These are phyloP conservation scores for Cardiocondyla obscurior DNA, from an alignment of 1,140 invertebrate genomes.

Conservation along the genomic window DNA sequence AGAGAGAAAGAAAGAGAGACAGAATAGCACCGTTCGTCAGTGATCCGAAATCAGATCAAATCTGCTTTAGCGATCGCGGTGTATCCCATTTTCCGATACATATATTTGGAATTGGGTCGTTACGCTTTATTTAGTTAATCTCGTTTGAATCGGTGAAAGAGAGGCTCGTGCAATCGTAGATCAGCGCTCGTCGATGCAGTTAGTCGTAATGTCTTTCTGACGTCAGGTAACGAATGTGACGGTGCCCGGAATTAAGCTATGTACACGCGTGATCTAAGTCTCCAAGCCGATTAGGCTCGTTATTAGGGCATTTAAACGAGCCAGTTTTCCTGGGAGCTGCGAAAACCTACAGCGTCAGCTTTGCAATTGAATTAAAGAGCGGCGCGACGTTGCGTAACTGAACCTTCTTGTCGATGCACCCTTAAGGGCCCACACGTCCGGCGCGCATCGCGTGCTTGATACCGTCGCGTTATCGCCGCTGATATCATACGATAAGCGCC, in stretches of 20 bases:
- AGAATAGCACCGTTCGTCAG: not conserved
- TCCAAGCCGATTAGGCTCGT: conserved; percentile 40
- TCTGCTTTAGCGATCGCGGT: conserved; percentile 3
- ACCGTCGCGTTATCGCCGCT: no score
- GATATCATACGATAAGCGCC: no score
- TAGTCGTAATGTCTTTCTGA: conserved; percentile 45
- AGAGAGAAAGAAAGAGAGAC: no score
- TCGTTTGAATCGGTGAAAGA: conserved; percentile 5
- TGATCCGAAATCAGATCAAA: conserved; percentile 36
- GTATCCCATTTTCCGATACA: conserved; percentile 50
- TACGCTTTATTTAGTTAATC: conserved; percentile 59
- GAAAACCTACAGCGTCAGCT: not conserved
- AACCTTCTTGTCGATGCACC: not conserved
- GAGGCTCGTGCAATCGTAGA: not conserved
- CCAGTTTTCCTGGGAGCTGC: not conserved
- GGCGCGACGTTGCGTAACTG: not conserved
- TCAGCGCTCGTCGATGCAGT: not conserved
- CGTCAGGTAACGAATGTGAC: conserved; percentile 14
- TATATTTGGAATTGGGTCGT: conserved; percentile 56
- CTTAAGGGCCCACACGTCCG: no score
- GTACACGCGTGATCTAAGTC: conserved; percentile 3
- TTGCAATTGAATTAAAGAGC: not conserved
- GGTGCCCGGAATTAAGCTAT: conserved; percentile 11
- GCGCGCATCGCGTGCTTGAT: no score
- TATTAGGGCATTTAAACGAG: conserved; percentile 1